These are phyloP conservation scores for Cyrtonyx montezumae DNA, from an alignment of 2,113 vertebrate species.

Conservation along the genomic window DNA sequence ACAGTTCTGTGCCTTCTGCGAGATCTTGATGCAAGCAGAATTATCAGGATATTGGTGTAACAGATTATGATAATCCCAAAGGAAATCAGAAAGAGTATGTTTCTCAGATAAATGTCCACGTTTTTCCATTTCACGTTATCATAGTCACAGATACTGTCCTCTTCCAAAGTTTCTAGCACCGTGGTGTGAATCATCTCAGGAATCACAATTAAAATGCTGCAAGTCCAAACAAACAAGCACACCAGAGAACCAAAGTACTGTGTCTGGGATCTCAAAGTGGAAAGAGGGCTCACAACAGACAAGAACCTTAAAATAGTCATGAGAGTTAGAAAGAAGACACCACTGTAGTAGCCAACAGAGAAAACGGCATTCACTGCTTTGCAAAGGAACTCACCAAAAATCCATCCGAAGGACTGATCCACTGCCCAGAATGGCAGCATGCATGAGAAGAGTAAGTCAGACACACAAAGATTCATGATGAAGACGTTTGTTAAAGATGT, in stretches of 20 bases:
- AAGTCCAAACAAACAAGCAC: slow-evolving; percentile 78
- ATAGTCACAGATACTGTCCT: slow-evolving; percentile 60
- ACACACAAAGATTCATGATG: slow-evolving; percentile 90
- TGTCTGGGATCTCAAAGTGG: slow-evolving; percentile 71
- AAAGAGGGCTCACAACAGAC: slow-evolving; percentile 85
- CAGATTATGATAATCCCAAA: slow-evolving; percentile 83
- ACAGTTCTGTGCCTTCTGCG: slow-evolving; percentile 84
- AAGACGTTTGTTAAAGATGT: slow-evolving; percentile 87
- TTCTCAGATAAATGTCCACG: slow-evolving; percentile 81
- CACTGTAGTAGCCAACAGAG: slow-evolving; percentile 88
- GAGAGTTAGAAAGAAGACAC: slow-evolving; percentile 86
- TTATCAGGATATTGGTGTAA: slow-evolving; percentile 84
- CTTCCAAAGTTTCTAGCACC: background rate
- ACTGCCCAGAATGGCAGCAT: slow-evolving; percentile 86
- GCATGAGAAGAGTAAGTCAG: slow-evolving; percentile 88
- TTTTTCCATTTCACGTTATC: slow-evolving; percentile 35
- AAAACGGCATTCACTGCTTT: slow-evolving; percentile 83
- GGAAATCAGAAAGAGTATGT: slow-evolving; percentile 82
- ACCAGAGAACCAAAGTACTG: slow-evolving; percentile 67
- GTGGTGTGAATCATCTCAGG: slow-evolving; percentile 78
- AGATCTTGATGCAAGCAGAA: slow-evolving; percentile 78
- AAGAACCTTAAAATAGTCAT: slow-evolving; percentile 89
- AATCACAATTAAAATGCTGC: slow-evolving; percentile 76
- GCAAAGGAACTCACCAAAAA: slow-evolving; percentile 82
- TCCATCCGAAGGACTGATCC: slow-evolving; percentile 79